These are phyloP conservation scores for Coranthus polyacanthus DNA, from an alignment of 2,797 vertebrate genomes.

Conservation along the genomic window DNA sequence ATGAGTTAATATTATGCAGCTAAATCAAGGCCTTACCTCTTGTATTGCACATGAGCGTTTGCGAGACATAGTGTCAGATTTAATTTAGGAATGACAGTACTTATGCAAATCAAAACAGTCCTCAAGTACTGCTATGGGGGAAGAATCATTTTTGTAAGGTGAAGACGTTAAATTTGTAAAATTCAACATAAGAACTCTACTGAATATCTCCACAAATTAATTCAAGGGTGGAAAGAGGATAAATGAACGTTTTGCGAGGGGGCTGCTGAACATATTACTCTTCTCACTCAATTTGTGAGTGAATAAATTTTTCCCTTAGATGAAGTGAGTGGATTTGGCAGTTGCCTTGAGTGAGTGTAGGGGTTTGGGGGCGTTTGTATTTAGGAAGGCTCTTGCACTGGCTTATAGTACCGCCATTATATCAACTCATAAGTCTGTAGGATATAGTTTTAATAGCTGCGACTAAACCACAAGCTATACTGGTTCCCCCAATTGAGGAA, in stretches of 20 bases:
- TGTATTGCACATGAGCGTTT: slow-evolving; percentile 21
- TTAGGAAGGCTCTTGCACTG: slow-evolving; percentile 17
- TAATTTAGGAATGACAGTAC: slow-evolving; percentile 43
- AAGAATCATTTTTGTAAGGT: slow-evolving; percentile 27
- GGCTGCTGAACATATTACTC: slow-evolving; percentile 40
- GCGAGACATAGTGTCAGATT: slow-evolving; percentile 47
- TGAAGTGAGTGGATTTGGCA: slow-evolving; percentile 48
- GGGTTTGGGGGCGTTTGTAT: not conserved
- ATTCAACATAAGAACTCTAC: slow-evolving; percentile 22
- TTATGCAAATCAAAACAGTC: slow-evolving; percentile 45
- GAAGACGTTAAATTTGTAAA: slow-evolving; percentile 30
- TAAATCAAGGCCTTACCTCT: slow-evolving; percentile 42
- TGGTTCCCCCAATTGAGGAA: slow-evolving; percentile 46
- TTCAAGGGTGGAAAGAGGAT: slow-evolving; percentile 30
- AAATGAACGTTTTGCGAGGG: slow-evolving; percentile 28
- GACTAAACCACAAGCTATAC: slow-evolving; percentile 34
- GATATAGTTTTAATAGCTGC: slow-evolving; percentile 34
- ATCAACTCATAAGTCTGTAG: slow-evolving; percentile 14
- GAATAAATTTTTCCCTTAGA: slow-evolving; percentile 44
- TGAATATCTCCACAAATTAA: slow-evolving; percentile 25
- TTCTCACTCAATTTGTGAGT: slow-evolving; percentile 42
- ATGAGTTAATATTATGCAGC: slow-evolving; percentile 50
- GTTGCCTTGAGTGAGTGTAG: slow-evolving; percentile 5
- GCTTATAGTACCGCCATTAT: slow-evolving; percentile 22
- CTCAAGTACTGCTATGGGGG: slow-evolving; percentile 16